phyloP scores from a whole-genome alignment of 2,797 vertebrate genomes.

The Otus scops region DNA sequence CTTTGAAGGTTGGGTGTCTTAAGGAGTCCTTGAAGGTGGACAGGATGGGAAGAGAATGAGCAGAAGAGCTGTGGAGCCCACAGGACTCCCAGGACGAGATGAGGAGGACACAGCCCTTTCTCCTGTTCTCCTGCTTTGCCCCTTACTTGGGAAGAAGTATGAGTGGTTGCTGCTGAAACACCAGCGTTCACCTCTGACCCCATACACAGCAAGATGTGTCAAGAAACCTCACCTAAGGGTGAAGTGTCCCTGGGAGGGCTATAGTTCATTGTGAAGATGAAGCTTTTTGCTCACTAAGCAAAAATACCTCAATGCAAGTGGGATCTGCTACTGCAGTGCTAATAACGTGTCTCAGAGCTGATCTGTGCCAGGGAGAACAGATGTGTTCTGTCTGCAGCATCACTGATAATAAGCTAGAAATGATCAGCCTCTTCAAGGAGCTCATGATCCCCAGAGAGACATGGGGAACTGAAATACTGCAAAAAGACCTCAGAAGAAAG shows the following conservation, averaged over 20 bases:
- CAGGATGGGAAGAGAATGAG: neutral
- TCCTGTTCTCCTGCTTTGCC: neutral
- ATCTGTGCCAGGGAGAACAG: neutral
- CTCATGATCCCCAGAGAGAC: neutral
- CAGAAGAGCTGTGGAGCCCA: neutral
- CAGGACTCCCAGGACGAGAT: neutral
- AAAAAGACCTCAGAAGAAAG: neutral
- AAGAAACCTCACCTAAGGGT: neutral
- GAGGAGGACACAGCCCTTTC: neutral
- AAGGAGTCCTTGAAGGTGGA: neutral
- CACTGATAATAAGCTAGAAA: neutral
- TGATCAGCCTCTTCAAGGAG: neutral
- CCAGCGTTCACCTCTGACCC: neutral
- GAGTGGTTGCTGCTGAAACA: neutral
- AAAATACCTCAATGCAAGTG: neutral
- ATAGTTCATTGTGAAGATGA: fast-evolving
- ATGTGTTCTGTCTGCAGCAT: neutral
- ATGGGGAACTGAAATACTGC: neutral
- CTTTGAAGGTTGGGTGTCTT: neutral
- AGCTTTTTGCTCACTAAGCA: neutral
- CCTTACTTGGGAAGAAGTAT: neutral
- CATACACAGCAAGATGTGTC: neutral
- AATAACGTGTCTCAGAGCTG: neutral
- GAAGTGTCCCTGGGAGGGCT: neutral
- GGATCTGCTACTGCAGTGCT: neutral